Conservation (phyloP, 2,888 invertebrate species). For the Actias luna region DNA sequence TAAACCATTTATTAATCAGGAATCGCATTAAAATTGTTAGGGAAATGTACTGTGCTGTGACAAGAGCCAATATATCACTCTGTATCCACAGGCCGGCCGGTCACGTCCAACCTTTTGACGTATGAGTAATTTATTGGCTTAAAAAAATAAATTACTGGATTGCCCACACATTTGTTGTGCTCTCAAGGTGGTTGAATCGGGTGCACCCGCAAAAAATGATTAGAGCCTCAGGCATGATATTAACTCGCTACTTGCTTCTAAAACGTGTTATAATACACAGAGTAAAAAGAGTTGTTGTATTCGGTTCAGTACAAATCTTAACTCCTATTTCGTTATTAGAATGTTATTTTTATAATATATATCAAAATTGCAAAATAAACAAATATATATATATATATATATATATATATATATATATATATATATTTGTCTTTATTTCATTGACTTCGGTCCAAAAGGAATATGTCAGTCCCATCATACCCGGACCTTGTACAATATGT, state of each 20-base stretch:
- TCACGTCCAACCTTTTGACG: constrained; percentile 74
- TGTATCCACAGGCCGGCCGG: constrained; percentile 50
- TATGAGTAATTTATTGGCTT: constrained; percentile 79
- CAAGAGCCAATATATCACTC: constrained; percentile 77
- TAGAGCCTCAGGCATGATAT: constrained; percentile 53
- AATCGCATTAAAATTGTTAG: constrained; percentile 62
- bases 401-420: no score
- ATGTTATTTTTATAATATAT: neutral
- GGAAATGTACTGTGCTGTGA: constrained; percentile 69
- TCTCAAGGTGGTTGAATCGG: constrained; percentile 78
- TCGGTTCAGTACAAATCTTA: neutral
- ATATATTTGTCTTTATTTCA: no score
- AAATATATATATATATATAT: no score
- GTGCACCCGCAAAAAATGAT: constrained; percentile 74
- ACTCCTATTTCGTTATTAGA: neutral
- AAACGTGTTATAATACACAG: constrained; percentile 30
- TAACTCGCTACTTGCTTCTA: constrained; percentile 60
- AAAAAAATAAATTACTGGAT: constrained; percentile 80
- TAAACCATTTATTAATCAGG: constrained; percentile 66
- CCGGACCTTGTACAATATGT: no score
- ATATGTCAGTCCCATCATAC: no score
- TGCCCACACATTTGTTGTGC: constrained; percentile 76
- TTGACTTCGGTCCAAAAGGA: no score
- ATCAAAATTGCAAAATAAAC: no score
- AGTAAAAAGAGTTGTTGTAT: neutral